These are phyloP conservation scores for Aviceda subcristata DNA, from an alignment of 2,113 vertebrate genomes.

Conservation along the genomic window DNA sequence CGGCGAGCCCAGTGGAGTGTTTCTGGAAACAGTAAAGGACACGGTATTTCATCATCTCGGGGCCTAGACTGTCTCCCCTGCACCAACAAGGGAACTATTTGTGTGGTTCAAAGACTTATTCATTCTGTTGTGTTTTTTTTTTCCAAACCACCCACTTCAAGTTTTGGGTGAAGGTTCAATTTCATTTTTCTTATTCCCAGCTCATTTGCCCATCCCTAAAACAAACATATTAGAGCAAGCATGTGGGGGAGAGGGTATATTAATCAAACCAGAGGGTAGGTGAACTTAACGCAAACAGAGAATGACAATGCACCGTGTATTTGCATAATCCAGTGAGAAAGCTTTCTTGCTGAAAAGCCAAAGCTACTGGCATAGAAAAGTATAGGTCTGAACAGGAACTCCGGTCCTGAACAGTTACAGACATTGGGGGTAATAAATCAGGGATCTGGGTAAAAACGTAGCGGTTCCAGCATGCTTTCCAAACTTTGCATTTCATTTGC, in stretches of 20 bases:
- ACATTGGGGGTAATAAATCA: neutral
- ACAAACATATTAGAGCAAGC: conserved; percentile 39
- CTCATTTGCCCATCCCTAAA: conserved; percentile 58
- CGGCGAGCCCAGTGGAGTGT: rapidly evolving
- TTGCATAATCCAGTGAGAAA: conserved; percentile 43
- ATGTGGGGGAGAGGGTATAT: conserved; percentile 11
- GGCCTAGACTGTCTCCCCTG: conserved; percentile 27
- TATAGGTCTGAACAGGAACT: conserved; percentile 14
- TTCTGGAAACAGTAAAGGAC: neutral
- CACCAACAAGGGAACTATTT: conserved; percentile 39
- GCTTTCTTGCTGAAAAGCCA: neutral
- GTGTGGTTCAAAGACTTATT: conserved; percentile 43
- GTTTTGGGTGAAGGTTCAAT: conserved; percentile 59
- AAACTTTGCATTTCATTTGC: neutral
- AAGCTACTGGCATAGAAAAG: neutral
- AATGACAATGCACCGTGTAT: neutral
- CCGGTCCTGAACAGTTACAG: neutral
- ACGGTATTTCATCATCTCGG: neutral
- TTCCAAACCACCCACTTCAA: conserved; percentile 43
- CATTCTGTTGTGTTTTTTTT: conserved; percentile 16
- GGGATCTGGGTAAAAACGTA: neutral
- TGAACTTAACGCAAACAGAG: neutral
- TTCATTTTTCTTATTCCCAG: conserved; percentile 59
- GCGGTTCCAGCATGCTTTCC: neutral
- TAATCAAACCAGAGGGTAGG: conserved; percentile 15